These are phyloP conservation scores for Lycocerus yunnanus DNA, from an alignment of 2,888 invertebrate genomes.

Conservation along the genomic window DNA sequence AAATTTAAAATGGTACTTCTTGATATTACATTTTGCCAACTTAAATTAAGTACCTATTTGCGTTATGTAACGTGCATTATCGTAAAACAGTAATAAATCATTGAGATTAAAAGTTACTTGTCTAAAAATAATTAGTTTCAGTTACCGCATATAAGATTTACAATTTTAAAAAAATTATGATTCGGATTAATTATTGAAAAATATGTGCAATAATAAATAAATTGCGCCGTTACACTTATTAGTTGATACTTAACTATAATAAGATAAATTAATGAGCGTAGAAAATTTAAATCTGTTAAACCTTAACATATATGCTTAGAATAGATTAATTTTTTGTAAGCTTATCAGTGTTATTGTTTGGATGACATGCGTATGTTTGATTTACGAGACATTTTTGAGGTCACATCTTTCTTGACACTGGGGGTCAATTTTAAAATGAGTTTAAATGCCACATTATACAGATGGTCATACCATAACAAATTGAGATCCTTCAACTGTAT, in stretches of 20 bases:
- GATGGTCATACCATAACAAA: conserved; percentile 1
- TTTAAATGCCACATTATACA: conserved; percentile 14
- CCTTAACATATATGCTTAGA: conserved; percentile 5
- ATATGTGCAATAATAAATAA: background rate
- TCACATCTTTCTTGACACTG: conserved; percentile 8
- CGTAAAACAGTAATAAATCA: background rate
- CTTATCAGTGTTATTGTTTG: conserved; percentile 19
- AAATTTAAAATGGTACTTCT: background rate
- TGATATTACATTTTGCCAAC: background rate
- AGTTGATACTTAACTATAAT: background rate
- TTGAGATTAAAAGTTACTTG: background rate
- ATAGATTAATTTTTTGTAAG: background rate
- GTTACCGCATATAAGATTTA: background rate
- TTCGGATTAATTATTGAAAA: background rate
- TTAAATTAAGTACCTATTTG: background rate
- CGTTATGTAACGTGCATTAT: background rate
- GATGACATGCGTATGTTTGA: conserved; percentile 13
- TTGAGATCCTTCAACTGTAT: background rate
- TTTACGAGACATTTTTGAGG: conserved; percentile 11
- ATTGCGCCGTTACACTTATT: background rate
- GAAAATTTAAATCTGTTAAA: background rate
- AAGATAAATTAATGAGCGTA: background rate
- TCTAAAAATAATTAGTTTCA: background rate
- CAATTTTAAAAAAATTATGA: background rate
- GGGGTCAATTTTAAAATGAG: conserved; percentile 20